These are phyloP conservation scores for Rhinella marina DNA, from an alignment of 2,797 vertebrate species.

Conservation along the genomic window DNA sequence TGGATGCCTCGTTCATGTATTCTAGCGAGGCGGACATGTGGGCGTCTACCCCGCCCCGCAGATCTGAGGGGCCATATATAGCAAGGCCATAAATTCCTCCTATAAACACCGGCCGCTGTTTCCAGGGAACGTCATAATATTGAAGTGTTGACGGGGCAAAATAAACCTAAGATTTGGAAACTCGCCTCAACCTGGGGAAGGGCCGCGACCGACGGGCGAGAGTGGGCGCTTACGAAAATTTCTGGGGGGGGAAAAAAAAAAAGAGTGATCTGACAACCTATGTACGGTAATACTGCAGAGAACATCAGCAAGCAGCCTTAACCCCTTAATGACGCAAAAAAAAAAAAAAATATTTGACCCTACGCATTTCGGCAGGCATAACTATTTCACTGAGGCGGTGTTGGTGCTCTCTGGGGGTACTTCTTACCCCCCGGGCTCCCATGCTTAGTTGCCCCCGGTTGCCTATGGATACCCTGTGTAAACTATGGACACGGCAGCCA, in stretches of 20 bases:
- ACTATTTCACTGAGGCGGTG: too few species aligned
- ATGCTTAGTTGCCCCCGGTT: too few species aligned
- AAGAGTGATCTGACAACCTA: background rate
- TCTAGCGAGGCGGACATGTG: background rate
- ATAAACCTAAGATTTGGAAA: background rate
- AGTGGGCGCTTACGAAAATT: too few species aligned
- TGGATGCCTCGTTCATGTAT: too few species aligned
- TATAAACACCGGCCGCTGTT: constrained; percentile 18
- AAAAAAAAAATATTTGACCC: too few species aligned
- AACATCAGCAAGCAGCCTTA: background rate
- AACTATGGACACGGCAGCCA: too few species aligned
- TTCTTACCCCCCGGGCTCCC: too few species aligned
- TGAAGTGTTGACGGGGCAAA: background rate
- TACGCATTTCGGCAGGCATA: too few species aligned
- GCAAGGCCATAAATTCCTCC: constrained; percentile 7
- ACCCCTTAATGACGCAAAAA: background rate
- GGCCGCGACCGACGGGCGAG: background rate
- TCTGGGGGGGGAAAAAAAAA: background rate
- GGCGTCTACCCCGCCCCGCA: background rate
- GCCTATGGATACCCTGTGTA: too few species aligned
- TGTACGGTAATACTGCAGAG: background rate
- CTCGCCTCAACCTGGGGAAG: background rate
- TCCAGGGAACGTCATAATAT: constrained; percentile 32
- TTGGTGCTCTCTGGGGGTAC: too few species aligned
- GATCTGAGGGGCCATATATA: background rate